Base-by-base conservation (phyloP, 2,888 invertebrate genomes). In the Lepidochrysops patricia region DNA sequence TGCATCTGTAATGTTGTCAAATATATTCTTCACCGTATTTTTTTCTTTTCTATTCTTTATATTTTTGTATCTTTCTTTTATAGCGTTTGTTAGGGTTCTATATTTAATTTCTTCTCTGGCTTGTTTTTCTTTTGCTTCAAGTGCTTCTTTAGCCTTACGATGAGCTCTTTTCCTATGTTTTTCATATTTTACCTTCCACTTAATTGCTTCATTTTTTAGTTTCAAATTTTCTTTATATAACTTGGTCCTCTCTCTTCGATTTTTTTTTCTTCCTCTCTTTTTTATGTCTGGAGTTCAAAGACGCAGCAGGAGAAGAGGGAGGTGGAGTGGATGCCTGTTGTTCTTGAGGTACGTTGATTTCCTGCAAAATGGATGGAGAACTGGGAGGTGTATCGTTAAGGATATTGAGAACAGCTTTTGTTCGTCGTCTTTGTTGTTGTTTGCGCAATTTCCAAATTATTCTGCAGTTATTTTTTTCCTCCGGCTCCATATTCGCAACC, bases 41-140 rank as follows among this genome's bases (percentile, higher is more conserved):
- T 57, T 34, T 27, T 29, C 32, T 13, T 34, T 32, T 52, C 52
- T 52, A 25, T 19, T 23, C 26, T 52, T 52, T 25, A 52, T 52
- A 25, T 52, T 52, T 23, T 52, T 52, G 52, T 52, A 52, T 25
- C 26, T 52, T 12, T 52, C 52, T 52, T 52, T 52, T 19, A 52
- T 52, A 52, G 52, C 52, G 52, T 52, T 52, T 52, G 52, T 52
- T 52, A 52, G 26, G 19, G 9, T 52, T 19, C 52, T 25, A 25
- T 52, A 52, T 25, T 52, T 52, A 25, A 25, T 19, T 32, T 56
- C 19, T 56, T 56, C 56, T 19, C 32, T 32, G 32, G 32, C 56
- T 32, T 32, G 29, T 56, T 56, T 56, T 56, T 56, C 56, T 56
- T 56, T 56, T 56, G 32, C 32, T 56, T 56, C 32, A 56, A 56